Percentiles rank a stretch among this genome's conserved stretches.
These are phyloP conservation scores for Bemisia tabaci DNA, from an alignment of 1,140 invertebrate species.

Conservation along the genomic window DNA sequence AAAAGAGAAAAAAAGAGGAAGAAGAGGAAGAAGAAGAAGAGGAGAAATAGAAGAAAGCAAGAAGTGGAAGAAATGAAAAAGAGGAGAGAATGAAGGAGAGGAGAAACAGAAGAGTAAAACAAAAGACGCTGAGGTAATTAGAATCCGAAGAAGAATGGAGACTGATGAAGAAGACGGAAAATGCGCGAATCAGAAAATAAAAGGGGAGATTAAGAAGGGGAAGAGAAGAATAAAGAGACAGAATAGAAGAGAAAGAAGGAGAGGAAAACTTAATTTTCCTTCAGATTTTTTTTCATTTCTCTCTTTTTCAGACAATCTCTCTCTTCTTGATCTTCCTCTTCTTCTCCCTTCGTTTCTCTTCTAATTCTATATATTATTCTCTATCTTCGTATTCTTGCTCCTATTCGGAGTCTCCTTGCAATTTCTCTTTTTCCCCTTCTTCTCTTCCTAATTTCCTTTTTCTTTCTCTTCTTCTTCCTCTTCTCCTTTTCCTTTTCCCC, in stretches of 20 bases:
- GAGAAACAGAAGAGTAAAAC: background rate
- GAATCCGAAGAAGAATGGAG: background rate
- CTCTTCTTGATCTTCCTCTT: too few species aligned
- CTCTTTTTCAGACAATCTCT: too few species aligned
- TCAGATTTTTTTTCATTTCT: background rate
- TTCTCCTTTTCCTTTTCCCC: background rate
- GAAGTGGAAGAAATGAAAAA: background rate
- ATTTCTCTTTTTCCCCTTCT: background rate
- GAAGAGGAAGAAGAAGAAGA: background rate
- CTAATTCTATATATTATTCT: too few species aligned
- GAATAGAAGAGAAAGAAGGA: background rate
- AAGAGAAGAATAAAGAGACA: background rate
- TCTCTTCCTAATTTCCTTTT: background rate
- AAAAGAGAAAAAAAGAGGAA: background rate
- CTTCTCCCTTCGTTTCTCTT: too few species aligned
- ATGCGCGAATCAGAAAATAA: background rate
- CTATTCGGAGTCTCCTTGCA: background rate
- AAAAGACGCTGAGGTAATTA: background rate
- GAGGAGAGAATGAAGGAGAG: background rate
- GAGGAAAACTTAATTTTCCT: background rate
- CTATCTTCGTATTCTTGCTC: too few species aligned
- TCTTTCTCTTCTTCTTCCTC: background rate
- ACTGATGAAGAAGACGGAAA: background rate
- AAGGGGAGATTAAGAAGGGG: background rate
- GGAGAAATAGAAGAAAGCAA: background rate